These are phyloP conservation scores for Phortica variegata DNA, from an alignment of 1,140 invertebrate species.

Conservation along the genomic window DNA sequence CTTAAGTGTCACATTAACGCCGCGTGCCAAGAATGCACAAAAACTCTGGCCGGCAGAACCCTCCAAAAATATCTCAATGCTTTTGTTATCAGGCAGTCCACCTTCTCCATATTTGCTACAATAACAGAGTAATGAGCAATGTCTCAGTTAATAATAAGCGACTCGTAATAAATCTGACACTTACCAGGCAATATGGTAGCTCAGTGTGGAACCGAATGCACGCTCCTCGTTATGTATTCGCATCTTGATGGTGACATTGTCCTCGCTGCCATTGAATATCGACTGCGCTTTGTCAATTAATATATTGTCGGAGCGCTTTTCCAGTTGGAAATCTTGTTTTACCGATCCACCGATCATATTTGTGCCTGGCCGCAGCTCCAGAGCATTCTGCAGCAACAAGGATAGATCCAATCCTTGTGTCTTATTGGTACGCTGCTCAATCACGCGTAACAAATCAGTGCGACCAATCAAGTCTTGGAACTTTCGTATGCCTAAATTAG, in stretches of 20 bases:
- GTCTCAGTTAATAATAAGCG: slow-evolving; percentile 3
- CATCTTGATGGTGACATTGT: slow-evolving; percentile 74
- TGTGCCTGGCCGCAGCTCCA: slow-evolving; percentile 83
- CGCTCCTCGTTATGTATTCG: slow-evolving; percentile 89
- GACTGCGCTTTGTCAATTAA: slow-evolving; percentile 74
- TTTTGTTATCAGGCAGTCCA: slow-evolving; percentile 79
- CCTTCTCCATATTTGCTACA: slow-evolving; percentile 82
- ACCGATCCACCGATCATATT: slow-evolving; percentile 90
- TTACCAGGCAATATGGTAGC: slow-evolving; percentile 91
- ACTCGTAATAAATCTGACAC: slow-evolving; percentile 33
- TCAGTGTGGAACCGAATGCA: slow-evolving; percentile 90
- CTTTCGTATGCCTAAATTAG: slow-evolving; percentile 81
- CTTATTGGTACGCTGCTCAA: slow-evolving; percentile 69
- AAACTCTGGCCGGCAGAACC: slow-evolving; percentile 99
- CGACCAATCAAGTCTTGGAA: slow-evolving; percentile 94
- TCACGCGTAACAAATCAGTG: slow-evolving; percentile 81
- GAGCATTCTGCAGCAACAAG: slow-evolving; percentile 83
- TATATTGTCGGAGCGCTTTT: slow-evolving; percentile 84
- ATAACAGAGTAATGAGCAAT: too few relatives aligned
- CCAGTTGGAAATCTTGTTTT: slow-evolving; percentile 85
- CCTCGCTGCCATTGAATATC: slow-evolving; percentile 72
- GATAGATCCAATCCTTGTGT: slow-evolving; percentile 83
- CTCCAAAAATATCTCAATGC: slow-evolving; percentile 82
- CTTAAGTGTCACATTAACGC: slow-evolving; percentile 87
- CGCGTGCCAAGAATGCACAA: slow-evolving; percentile 94